Percentiles rank a stretch among this genome's conserved stretches.
phyloP scores from a whole-genome alignment of 2,888 invertebrate genomes.

The Nymphalis polychloros region DNA sequence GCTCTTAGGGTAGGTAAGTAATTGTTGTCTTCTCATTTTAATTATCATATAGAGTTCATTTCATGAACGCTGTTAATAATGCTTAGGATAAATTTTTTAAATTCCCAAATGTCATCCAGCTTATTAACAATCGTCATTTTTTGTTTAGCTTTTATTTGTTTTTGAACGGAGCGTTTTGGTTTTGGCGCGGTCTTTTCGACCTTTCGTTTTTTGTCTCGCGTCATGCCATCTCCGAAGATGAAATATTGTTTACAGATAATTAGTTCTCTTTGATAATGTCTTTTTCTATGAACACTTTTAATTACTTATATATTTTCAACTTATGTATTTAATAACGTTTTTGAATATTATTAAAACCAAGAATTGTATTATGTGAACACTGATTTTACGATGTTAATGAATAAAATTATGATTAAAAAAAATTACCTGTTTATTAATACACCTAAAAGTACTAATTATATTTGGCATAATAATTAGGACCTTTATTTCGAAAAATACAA shows the following conservation, averaged over 20 bases:
- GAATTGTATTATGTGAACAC: too few relatives aligned
- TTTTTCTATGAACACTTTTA: conserved; percentile 59
- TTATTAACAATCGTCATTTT: conserved; percentile 80
- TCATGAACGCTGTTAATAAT: conserved; percentile 77
- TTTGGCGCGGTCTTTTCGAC: conserved; percentile 79
- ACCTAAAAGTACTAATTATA: too few relatives aligned
- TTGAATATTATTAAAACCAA: not conserved
- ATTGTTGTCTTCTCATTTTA: conserved; percentile 71
- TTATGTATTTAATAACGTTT: not conserved
- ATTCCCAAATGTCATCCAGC: conserved; percentile 82
- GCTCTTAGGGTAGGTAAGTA: conserved; percentile 62
- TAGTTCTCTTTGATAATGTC: conserved; percentile 69
- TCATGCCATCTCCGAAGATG: conserved; percentile 72
- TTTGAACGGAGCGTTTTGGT: conserved; percentile 74
- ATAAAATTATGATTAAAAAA: not conserved
- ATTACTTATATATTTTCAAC: conserved; percentile 19
- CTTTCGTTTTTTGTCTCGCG: conserved; percentile 77
- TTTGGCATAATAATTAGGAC: too few relatives aligned
- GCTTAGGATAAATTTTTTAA: conserved; percentile 77
- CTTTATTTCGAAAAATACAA: not conserved
- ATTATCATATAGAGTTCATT: conserved; percentile 67
- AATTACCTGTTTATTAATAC: too few relatives aligned
- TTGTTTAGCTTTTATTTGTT: conserved; percentile 78
- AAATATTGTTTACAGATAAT: conserved; percentile 80
- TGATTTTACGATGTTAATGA: not conserved